Percentiles rank a stretch among this genome's conserved stretches.
phyloP scores from a whole-genome alignment of 2,797 vertebrate species.

The Margarornis squamiger region DNA sequence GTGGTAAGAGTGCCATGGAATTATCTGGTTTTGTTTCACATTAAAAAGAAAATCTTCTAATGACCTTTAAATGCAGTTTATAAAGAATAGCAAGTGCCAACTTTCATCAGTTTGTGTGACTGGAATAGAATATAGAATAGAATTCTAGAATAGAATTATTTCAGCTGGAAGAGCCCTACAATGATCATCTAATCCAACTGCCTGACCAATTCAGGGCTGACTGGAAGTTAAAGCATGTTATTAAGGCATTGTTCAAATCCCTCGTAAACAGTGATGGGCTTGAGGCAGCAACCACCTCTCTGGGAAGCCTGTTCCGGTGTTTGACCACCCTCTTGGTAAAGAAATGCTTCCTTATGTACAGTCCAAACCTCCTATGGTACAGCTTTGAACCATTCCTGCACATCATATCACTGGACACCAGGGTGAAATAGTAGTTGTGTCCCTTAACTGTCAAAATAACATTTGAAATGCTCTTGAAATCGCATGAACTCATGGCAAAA shows the following conservation, averaged over 20 bases:
- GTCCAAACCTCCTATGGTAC: background rate
- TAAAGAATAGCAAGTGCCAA: background rate
- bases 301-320: background rate
- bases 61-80: background rate
- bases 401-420: background rate
- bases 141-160: background rate
- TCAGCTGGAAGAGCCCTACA: background rate
- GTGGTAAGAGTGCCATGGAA: background rate
- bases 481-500: background rate
- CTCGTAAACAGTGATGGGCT: background rate
- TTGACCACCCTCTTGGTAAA: background rate
- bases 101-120: background rate
- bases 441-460: background rate
- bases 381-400: background rate
- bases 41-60: background rate
- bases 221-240: background rate
- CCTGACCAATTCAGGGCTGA: background rate
- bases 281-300: background rate
- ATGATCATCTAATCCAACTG: background rate
- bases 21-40: background rate
- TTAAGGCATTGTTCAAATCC: background rate
- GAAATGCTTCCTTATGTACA: background rate
- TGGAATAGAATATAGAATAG: background rate
- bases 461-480: background rate
- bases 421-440: background rate